Percentiles rank a stretch among this genome's conserved stretches.
These are phyloP conservation scores for Ridgeia piscesae DNA, from an alignment of 1,140 invertebrate genomes.

Conservation along the genomic window DNA sequence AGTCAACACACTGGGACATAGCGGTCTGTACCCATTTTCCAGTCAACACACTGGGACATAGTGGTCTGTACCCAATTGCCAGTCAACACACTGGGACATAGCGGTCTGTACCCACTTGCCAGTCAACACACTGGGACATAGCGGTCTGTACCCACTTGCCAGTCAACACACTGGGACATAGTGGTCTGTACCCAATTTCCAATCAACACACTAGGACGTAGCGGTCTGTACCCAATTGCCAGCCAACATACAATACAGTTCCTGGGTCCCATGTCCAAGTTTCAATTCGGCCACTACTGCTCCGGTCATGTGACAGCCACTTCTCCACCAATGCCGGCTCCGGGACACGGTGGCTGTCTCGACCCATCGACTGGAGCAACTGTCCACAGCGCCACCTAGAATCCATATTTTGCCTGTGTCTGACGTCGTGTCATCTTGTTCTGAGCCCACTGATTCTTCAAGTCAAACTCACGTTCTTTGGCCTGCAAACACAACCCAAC, in stretches of 20 bases:
- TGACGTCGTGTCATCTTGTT: slow-evolving; percentile 80
- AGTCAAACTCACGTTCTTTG: slow-evolving; percentile 87
- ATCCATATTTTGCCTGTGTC: slow-evolving; percentile 67
- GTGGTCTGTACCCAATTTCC: background rate
- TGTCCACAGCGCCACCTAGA: slow-evolving; percentile 40
- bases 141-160: background rate
- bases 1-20: background rate
- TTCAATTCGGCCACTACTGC: no score
- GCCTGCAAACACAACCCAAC: slow-evolving; percentile 65
- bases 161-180: background rate
- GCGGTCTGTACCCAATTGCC: background rate
- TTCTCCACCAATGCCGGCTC: background rate
- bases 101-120: background rate
- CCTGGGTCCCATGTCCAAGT: no score
- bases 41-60: background rate
- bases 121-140: background rate
- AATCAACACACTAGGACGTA: no score
- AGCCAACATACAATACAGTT: background rate
- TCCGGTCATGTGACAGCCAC: background rate
- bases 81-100: no score
- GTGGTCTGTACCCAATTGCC: background rate
- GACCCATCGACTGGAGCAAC: background rate
- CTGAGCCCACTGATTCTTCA: slow-evolving; percentile 91
- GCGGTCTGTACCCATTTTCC: background rate
- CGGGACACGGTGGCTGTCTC: background rate